Evolutionary conservation across 2,888 invertebrate species (phyloP).

Genomic region (Chalcis sispes): DNA sequence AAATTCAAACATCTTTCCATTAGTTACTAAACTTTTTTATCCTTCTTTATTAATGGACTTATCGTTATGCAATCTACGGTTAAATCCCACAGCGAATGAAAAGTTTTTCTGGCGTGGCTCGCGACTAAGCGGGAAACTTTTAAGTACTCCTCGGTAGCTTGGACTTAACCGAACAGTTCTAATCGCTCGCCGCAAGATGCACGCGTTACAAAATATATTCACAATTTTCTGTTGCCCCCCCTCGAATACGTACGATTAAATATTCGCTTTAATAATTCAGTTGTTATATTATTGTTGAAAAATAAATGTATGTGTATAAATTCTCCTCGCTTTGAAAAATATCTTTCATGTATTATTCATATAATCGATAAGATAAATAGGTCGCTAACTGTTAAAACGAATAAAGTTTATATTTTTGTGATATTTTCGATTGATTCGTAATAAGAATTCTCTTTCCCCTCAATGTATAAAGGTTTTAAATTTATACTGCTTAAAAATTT

Average conservation of each 20-base stretch:
- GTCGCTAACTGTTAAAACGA: no score
- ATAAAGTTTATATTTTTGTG: no score
- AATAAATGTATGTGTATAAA: background rate
- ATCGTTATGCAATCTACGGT: conserved; percentile 22
- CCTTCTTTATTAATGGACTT: conserved; percentile 15
- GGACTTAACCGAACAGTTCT: background rate
- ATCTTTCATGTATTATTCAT: no score
- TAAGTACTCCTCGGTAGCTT: conserved; percentile 7
- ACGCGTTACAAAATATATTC: background rate
- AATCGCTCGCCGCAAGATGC: background rate
- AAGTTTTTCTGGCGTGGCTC: conserved; percentile 14
- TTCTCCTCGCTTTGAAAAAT: no score
- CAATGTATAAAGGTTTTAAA: no score
- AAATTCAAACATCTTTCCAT: background rate
- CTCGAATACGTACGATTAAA: background rate
- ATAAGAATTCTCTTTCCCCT: no score
- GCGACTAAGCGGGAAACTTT: conserved; percentile 35
- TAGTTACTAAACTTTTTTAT: conserved; percentile 5
- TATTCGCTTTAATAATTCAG: background rate
- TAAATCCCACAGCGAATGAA: conserved; percentile 25
- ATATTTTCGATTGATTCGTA: no score
- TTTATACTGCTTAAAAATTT: no score
- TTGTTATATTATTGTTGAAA: background rate
- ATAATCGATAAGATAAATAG: no score
- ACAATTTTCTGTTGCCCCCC: conserved; percentile 5